Evolutionary conservation across 2,888 invertebrate genomes (phyloP).

Genomic region (Chalcis sispes): DNA sequence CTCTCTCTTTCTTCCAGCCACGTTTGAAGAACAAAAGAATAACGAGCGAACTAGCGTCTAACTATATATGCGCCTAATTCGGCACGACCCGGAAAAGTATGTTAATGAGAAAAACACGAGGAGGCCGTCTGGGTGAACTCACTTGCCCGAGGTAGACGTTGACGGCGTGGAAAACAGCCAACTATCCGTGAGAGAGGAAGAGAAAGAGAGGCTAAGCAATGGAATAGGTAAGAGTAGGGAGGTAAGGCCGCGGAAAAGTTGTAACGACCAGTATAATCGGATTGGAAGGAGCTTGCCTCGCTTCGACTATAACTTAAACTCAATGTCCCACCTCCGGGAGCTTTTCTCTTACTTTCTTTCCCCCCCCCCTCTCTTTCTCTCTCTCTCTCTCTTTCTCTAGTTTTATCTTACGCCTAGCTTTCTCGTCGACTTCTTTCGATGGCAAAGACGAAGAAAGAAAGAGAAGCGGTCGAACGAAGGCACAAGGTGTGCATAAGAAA

Average conservation of each 20-base stretch:
- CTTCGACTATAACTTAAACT: constrained; percentile 44
- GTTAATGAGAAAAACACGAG: constrained; percentile 63
- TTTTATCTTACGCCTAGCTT: too few species aligned
- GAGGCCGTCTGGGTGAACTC: constrained; percentile 6
- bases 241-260: constrained; percentile 55
- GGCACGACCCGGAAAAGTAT: constrained; percentile 57
- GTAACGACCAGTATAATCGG: constrained; percentile 61
- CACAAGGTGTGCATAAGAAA: too few species aligned
- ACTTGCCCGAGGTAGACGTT: constrained; percentile 2
- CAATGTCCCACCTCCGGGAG: constrained; percentile 41
- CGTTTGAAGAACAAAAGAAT: background rate
- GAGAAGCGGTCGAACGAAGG: too few species aligned
- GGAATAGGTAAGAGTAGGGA: too few species aligned
- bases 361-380: background rate
- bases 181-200: constrained; percentile 38
- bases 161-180: constrained; percentile 42
- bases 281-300: constrained; percentile 56
- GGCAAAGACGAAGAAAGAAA: too few species aligned
- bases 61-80: constrained; percentile 53
- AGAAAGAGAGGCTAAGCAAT: constrained; percentile 28
- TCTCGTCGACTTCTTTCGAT: too few species aligned
- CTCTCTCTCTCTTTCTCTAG: constrained; percentile 9
- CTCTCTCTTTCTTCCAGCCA: constrained; percentile 5
- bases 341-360: background rate
- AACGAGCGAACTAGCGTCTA: background rate